Evolutionary conservation across 2,113 vertebrate genomes (phyloP).

Genomic region (Sprattus sprattus): DNA sequence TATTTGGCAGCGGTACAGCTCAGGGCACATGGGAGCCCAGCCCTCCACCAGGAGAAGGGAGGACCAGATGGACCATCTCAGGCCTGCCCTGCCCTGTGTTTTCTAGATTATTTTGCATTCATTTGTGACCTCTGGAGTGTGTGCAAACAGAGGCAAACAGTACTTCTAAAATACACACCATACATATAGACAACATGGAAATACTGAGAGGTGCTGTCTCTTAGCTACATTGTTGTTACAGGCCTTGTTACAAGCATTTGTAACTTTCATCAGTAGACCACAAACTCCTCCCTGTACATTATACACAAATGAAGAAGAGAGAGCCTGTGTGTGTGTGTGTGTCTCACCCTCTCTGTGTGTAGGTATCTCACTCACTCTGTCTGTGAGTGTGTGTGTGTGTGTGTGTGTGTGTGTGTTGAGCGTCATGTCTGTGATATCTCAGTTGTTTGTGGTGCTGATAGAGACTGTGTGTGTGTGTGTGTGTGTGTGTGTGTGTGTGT

Average conservation of each 20-base stretch:
- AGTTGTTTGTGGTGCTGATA: slow-evolving; percentile 47
- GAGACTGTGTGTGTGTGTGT: slow-evolving; percentile 19
- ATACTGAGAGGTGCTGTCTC: background rate
- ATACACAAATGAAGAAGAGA: slow-evolving; percentile 14
- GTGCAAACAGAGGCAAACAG: background rate
- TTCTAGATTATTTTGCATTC: background rate
- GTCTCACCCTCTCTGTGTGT: background rate
- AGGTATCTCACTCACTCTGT: background rate
- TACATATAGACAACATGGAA: background rate
- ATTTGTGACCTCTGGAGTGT: background rate
- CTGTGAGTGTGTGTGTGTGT: background rate
- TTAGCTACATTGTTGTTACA: background rate
- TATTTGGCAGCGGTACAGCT: background rate
- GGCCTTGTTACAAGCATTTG: slow-evolving; percentile 18
- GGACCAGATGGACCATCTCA: background rate
- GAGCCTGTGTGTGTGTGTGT: background rate
- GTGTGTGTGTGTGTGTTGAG: background rate
- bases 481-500: background rate
- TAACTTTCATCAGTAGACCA: slow-evolving; percentile 12
- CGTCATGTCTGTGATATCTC: slow-evolving; percentile 33
- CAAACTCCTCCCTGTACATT: slow-evolving; percentile 14
- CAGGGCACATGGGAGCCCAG: too few species aligned
- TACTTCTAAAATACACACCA: background rate
- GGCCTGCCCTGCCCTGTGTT: background rate
- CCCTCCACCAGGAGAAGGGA: background rate